Evolutionary conservation across 2,888 invertebrate species (phyloP).

Genomic region (Chrysolina americana): DNA sequence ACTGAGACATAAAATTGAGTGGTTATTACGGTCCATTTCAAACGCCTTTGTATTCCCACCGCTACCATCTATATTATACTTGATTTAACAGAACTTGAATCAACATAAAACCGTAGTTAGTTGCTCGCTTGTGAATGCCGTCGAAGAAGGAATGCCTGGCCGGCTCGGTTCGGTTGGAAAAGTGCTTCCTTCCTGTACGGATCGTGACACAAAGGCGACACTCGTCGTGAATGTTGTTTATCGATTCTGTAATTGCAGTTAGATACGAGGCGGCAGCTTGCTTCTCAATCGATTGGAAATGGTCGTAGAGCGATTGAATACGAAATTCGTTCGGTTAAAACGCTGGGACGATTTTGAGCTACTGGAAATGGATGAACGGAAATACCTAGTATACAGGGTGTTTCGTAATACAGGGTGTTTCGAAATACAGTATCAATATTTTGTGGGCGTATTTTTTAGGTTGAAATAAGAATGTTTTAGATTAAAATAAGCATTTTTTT

Average conservation of each 20-base stretch:
- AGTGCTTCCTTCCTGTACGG: conserved; percentile 27
- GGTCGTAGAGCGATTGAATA: conserved; percentile 4
- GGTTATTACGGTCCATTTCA: no score
- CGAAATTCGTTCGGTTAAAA: not conserved
- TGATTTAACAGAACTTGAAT: not conserved
- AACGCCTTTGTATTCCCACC: no score
- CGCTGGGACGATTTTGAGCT: not conserved
- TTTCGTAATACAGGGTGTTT: no score
- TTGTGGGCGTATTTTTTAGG: no score
- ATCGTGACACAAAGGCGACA: conserved; percentile 26
- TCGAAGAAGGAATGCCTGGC: conserved; percentile 15
- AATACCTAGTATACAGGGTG: no score
- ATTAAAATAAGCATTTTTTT: no score
- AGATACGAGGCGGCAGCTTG: not conserved
- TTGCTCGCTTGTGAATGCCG: conserved; percentile 1
- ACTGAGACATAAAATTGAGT: no score
- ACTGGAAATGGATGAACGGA: not conserved
- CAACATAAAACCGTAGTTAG: conserved; percentile 4
- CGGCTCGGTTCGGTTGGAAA: conserved; percentile 25
- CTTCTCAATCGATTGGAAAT: conserved; percentile 12
- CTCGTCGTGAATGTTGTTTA: not conserved
- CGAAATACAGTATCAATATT: no score
- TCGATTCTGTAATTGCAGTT: conserved; percentile 10
- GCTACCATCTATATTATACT: not conserved
- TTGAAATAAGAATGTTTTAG: no score